Base-by-base conservation (phyloP, 2,888 invertebrate species). In the Scaptomyza cyrtandrae region DNA sequence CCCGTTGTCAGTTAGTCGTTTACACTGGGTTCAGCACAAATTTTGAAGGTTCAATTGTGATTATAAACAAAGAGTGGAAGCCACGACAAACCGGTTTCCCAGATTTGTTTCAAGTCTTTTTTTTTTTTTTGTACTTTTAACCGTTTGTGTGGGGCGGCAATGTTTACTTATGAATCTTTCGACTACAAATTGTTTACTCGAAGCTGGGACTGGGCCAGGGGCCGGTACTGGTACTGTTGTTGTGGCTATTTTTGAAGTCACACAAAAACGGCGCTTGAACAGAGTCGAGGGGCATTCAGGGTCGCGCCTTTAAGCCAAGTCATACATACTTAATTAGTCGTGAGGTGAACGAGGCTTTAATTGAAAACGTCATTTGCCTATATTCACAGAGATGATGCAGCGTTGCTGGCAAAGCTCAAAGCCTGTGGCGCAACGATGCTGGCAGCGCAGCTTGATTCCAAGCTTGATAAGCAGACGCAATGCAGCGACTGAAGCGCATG, bases 121-220 rank as follows among this genome's bases (percentile, higher is more conserved):
- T 37, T n/a, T 37, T 37, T 33, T 33, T n/a, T n/a, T n/a, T n/a
- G 24, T 6, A 62, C 19, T 45, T 49, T 33, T 63, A 77, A 68
- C 78, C 62, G 67, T 73, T 77, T 77, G 62, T 57, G 68, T 55
- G 67, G 69, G 66, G 62, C 70, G 58, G 64, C 59, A 76, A 76
- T 71, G 62, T 63, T 79, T 67, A 65, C 52, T 57, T 70, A 54
- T 69, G 56, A 69, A 59, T 66, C 39, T 63, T 49, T 59, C 52
- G 48, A 35, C 79, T 61, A 87, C 77, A 84, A 87, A 82, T 87
- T 87, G 86, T 65, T 85, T 77, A 77, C 65, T 69, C 60, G 56
- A 61, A 3, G 49, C 46, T 44, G 44, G 19, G 48, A 37, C 39
- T 41, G 43, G 64, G 37, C 10, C 10, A 41, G 41, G 41, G 41